A percentile compares a stretch with the other conserved stretches of the same genome.
Evolutionary conservation across 2,797 vertebrate species (phyloP).

Genomic region (Urocyon cinereoargenteus): DNA sequence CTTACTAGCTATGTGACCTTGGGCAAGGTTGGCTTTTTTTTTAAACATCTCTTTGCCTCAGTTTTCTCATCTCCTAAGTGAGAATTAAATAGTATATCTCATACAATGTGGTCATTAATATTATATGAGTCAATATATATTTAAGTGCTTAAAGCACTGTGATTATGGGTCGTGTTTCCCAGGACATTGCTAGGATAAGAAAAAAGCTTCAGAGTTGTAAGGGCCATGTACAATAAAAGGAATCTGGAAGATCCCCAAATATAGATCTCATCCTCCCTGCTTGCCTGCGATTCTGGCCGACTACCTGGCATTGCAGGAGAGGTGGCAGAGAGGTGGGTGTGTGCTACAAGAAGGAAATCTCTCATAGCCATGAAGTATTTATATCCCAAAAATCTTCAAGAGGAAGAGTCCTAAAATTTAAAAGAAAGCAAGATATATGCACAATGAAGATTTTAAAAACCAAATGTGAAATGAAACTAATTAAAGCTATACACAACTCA

Average conservation of each 20-base stretch:
- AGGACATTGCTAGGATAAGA: background rate
- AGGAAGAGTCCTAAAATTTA: background rate
- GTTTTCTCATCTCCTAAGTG: background rate
- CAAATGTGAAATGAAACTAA: background rate
- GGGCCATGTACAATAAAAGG: background rate
- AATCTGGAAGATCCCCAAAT: background rate
- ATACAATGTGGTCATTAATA: background rate
- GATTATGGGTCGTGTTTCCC: background rate
- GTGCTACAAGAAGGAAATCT: background rate
- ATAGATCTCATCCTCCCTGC: background rate
- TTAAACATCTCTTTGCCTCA: background rate
- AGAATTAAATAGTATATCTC: background rate
- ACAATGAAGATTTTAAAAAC: background rate
- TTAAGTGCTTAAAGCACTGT: background rate
- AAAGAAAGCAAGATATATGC: background rate
- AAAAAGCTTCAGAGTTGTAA: background rate
- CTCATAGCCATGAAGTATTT: background rate
- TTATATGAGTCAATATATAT: background rate
- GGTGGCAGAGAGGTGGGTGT: background rate
- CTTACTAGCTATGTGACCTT: background rate
- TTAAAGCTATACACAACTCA: background rate
- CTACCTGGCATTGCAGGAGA: background rate
- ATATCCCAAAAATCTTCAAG: background rate
- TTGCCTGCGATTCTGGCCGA: background rate
- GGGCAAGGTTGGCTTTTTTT: background rate